phyloP scores from a whole-genome alignment of 2,888 invertebrate species.

The Chloroclystis v-ata region DNA sequence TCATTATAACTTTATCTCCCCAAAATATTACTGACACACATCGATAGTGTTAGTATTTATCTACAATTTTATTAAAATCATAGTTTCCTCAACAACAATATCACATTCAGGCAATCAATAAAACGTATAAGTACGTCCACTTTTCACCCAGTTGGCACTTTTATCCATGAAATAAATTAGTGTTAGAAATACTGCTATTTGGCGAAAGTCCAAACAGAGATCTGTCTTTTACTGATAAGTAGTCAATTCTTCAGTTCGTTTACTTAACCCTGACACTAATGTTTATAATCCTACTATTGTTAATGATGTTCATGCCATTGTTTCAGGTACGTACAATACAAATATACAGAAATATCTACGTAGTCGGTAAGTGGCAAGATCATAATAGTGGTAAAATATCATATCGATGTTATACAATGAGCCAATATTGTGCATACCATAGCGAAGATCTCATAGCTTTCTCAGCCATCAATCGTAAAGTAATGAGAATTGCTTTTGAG shows the following conservation, averaged over 20 bases:
- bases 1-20: not conserved
- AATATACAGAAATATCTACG: not conserved
- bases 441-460: not conserved
- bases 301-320: constrained; percentile 29
- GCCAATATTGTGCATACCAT: not conserved
- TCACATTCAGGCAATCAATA: no score
- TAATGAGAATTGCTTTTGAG: not conserved
- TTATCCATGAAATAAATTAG: constrained; percentile 20
- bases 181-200: constrained; percentile 15
- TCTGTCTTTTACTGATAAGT: constrained; percentile 31
- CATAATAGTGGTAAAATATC: not conserved
- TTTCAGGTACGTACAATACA: constrained; percentile 38
- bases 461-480: not conserved
- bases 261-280: constrained; percentile 38
- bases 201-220: constrained; percentile 25
- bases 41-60: no score
- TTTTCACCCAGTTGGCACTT: not conserved
- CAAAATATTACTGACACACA: not conserved
- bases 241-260: constrained; percentile 25
- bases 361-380: not conserved
- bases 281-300: constrained; percentile 17
- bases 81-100: no score
- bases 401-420: not conserved
- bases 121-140: not conserved
- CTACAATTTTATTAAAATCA: no score